Base-by-base conservation (phyloP, 2,113 vertebrate genomes). In the Eulacestoma nigropectus region DNA sequence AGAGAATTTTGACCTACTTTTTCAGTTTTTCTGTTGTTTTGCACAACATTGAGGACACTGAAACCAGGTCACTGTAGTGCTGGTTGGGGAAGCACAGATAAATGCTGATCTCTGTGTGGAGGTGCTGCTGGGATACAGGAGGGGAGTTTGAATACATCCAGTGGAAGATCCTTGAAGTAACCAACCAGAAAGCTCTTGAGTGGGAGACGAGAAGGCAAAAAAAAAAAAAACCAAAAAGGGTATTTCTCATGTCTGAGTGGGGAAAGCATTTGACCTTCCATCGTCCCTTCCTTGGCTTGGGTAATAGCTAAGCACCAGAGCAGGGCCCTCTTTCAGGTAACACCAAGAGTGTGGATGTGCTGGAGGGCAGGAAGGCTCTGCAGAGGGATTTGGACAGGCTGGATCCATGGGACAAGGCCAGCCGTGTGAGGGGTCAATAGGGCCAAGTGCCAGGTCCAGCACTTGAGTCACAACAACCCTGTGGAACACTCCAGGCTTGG, bases 21-120 rank as follows among this genome's bases (percentile, higher is more conserved):
- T 80, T 53, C 37, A 39, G 65, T 44, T 89, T 92, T 90, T 49
- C 50, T 87, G 73, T 56, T 95, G 83, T 95, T 94, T 92, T 87
- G 57, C 52, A 59, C 77, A 72, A 88, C 35, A 23, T 4, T 27
- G 60, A 93, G 73, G 87, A 50, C 26, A 14, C 44, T 67, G 70
- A 88, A 95, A 93, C 39, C 89, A 39, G 89, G 64, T 89, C 77
- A 62, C 26, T 11, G 23, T 63, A 20, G 47, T 59, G 68, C 80
- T 95, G 64, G 23, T 87, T 63, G 86, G 46, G 50, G 74, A 81
- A 78, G 77, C 39, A 49, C 9, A 41, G 84, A 22, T 55, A 50
- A 79, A 64, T 55, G 33, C 76, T 35, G 4, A 16, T 73, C 41
- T 83, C 13, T 39, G 2, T 50, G 37, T 56, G 33, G 59, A 80